Conservation (phyloP, 2,797 vertebrate species). For the Oreochromis mossambicus region DNA sequence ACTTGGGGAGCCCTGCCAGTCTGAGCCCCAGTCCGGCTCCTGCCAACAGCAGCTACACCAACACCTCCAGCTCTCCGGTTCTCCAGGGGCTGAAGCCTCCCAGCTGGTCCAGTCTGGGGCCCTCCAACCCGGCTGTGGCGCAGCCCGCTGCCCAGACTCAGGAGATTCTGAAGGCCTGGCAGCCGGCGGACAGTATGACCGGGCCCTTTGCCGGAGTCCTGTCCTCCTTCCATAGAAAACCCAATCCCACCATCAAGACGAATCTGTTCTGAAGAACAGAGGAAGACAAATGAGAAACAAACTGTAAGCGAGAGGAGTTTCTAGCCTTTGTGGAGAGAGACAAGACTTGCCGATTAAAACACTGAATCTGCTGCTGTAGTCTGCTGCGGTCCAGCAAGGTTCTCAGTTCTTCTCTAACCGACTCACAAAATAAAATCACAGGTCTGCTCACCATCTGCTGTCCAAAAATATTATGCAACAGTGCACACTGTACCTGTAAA, state of each 20-base stretch:
- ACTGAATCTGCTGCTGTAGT: conserved; percentile 18
- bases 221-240: conserved; percentile 94
- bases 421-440: conserved; percentile 24
- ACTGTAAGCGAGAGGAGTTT: conserved; percentile 31
- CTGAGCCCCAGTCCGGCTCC: conserved; percentile 86
- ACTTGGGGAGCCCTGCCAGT: conserved; percentile 85
- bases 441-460: background rate
- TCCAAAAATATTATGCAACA: conserved; percentile 26
- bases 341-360: conserved; percentile 10
- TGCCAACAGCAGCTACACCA: conserved; percentile 68
- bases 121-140: conserved; percentile 73
- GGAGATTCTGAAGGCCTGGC: conserved; percentile 93
- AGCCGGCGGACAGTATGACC: conserved; percentile 88
- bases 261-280: conserved; percentile 88
- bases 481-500: conserved; percentile 19
- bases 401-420: background rate
- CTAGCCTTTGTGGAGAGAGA: conserved; percentile 25
- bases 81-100: conserved; percentile 85
- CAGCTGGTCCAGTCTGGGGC: conserved; percentile 83
- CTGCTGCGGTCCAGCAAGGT: conserved; percentile 15
- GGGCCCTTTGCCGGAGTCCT: conserved; percentile 93
- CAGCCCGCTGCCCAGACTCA: conserved; percentile 78
- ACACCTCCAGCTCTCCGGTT: conserved; percentile 76
- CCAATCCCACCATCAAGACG: conserved; percentile 84
- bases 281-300: background rate